phyloP scores from a whole-genome alignment of 2,797 vertebrate genomes.

The Hypotaenidia philippensis region DNA sequence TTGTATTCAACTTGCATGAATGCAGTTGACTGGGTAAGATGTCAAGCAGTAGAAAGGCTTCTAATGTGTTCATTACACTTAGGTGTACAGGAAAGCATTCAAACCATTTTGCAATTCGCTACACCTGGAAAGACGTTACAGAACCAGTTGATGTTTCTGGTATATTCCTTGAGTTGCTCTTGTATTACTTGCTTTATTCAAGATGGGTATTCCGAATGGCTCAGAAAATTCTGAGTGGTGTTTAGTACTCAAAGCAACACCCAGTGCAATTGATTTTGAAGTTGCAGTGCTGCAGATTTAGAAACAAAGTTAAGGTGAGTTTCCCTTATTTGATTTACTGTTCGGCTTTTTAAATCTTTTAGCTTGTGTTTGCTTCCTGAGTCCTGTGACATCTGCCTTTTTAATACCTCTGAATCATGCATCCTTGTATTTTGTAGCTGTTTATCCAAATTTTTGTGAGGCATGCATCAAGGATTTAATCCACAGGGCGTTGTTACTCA shows the following conservation, averaged over 20 bases:
- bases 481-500: background rate
- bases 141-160: background rate
- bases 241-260: background rate
- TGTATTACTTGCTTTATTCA: background rate
- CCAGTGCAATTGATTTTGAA: background rate
- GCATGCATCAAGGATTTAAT: background rate
- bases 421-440: background rate
- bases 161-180: background rate
- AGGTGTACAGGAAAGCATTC: background rate
- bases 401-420: background rate
- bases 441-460: background rate
- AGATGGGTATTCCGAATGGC: background rate
- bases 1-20: background rate
- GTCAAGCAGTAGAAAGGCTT: background rate
- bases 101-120: background rate
- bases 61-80: background rate
- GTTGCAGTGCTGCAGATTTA: background rate
- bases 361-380: background rate
- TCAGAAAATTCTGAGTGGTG: background rate
- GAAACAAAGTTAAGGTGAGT: background rate
- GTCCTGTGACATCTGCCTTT: background rate
- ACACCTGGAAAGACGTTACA: background rate
- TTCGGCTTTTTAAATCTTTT: background rate
- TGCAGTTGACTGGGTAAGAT: background rate
- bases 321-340: background rate